phyloP scores from a whole-genome alignment of 2,888 invertebrate species.

The Phorcus lineatus region DNA sequence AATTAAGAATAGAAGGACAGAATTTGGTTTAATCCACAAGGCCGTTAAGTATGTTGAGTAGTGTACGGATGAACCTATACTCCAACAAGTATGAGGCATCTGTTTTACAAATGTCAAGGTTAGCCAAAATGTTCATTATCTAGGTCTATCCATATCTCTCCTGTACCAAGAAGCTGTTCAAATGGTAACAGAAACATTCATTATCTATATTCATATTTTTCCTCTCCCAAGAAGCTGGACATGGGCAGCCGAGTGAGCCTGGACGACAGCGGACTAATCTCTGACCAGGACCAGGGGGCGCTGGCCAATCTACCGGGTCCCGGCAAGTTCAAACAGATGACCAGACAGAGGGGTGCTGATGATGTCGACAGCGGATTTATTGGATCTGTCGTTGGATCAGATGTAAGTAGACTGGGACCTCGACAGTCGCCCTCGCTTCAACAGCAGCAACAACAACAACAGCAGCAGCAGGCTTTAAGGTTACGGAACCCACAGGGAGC shows the following conservation, averaged over 20 bases:
- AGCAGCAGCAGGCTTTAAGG: slow-evolving; percentile 47
- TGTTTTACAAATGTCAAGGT: too few species aligned
- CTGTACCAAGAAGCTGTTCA: too few species aligned
- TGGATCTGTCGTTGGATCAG: slow-evolving; percentile 66
- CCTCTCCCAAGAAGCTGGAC: slow-evolving; percentile 44
- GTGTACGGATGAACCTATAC: too few species aligned
- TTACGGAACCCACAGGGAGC: slow-evolving; percentile 42
- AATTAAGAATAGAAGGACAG: too few species aligned
- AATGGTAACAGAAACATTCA: too few species aligned
- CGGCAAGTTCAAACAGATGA: slow-evolving; percentile 67
- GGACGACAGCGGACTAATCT: slow-evolving; percentile 60
- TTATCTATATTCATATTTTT: too few species aligned
- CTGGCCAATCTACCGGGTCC: slow-evolving; percentile 64
- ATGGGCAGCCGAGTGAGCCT: slow-evolving; percentile 60
- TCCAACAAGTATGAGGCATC: too few species aligned
- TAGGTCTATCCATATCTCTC: too few species aligned
- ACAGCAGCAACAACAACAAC: slow-evolving; percentile 45
- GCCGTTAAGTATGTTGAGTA: too few species aligned
- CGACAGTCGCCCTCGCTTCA: slow-evolving; percentile 47
- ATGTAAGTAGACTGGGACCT: slow-evolving; percentile 51
- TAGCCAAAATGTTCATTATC: too few species aligned
- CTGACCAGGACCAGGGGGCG: slow-evolving; percentile 56
- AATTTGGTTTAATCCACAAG: too few species aligned
- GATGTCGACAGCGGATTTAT: slow-evolving; percentile 70
- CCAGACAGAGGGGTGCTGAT: slow-evolving; percentile 55